phyloP scores from a whole-genome alignment of 1,140 invertebrate genomes.

The Brachionus koreanus region DNA sequence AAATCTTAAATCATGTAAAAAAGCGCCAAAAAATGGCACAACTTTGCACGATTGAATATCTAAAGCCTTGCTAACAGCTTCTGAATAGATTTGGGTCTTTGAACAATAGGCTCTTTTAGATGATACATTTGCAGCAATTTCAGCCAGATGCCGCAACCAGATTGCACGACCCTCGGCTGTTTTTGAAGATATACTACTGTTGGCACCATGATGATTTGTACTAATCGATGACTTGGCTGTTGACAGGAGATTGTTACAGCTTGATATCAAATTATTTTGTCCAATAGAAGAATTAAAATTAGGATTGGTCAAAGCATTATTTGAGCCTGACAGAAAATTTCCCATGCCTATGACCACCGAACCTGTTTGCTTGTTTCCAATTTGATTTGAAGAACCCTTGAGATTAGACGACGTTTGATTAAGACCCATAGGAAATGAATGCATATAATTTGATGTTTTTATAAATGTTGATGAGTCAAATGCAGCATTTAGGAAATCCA shows the following conservation, averaged over 20 bases:
- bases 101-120: constrained; percentile 45
- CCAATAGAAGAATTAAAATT: not conserved
- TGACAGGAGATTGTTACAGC: constrained; percentile 14
- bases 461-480: constrained; percentile 43
- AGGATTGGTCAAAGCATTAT: not conserved
- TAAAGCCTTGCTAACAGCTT: constrained; percentile 73
- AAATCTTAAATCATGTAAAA: constrained; percentile 75
- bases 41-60: constrained; percentile 80
- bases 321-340: not conserved
- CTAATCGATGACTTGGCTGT: constrained; percentile 33
- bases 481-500: constrained; percentile 27
- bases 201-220: constrained; percentile 31
- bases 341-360: constrained; percentile 18
- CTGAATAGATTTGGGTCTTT: constrained; percentile 59
- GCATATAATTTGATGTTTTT: constrained; percentile 29
- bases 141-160: constrained; percentile 56
- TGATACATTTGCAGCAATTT: constrained; percentile 47
- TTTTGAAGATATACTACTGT: constrained; percentile 27
- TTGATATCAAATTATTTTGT: constrained; percentile 12
- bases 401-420: not conserved
- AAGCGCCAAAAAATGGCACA: constrained; percentile 87
- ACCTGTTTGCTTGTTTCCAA: not conserved
- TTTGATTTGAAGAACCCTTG: not conserved
- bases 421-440: not conserved
- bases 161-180: not conserved